A percentile compares a stretch with the other conserved stretches of the same genome.
Evolutionary conservation across 2,113 vertebrate species (phyloP).

Genomic region (Bungarus multicinctus): DNA sequence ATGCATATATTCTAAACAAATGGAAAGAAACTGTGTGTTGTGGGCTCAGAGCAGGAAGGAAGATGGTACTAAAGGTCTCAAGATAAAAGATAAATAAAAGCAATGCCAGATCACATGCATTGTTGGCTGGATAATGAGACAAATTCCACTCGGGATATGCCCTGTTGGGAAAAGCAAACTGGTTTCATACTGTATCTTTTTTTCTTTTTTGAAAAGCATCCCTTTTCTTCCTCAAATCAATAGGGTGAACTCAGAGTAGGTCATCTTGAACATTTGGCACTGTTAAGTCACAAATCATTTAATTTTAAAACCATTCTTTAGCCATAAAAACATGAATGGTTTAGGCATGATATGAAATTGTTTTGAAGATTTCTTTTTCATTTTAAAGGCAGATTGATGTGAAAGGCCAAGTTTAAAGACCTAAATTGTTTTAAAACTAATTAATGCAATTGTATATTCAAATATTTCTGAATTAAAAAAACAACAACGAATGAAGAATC

Average conservation of each 20-base stretch:
- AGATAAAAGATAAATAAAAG: not conserved
- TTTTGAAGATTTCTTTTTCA: not conserved
- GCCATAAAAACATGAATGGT: not conserved
- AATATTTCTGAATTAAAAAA: not conserved
- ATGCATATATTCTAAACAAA: not conserved
- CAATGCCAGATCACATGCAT: not conserved
- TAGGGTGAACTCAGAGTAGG: not conserved
- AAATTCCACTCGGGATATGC: not conserved
- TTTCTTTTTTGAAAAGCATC: not conserved
- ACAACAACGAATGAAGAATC: not conserved
- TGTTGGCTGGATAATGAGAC: not conserved
- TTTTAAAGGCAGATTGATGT: not conserved
- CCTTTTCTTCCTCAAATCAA: not conserved
- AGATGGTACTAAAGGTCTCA: not conserved
- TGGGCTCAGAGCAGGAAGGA: not conserved
- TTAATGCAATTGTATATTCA: not conserved
- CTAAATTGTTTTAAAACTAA: not conserved
- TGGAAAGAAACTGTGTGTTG: not conserved
- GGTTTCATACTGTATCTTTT: not conserved
- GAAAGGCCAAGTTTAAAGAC: not conserved
- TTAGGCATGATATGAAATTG: not conserved
- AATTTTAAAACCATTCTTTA: not conserved
- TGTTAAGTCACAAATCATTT: not conserved
- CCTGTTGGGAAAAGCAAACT: not conserved
- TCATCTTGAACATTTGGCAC: not conserved